phyloP scores from a whole-genome alignment of 2,888 invertebrate species.

The Zele albiditarsus region DNA sequence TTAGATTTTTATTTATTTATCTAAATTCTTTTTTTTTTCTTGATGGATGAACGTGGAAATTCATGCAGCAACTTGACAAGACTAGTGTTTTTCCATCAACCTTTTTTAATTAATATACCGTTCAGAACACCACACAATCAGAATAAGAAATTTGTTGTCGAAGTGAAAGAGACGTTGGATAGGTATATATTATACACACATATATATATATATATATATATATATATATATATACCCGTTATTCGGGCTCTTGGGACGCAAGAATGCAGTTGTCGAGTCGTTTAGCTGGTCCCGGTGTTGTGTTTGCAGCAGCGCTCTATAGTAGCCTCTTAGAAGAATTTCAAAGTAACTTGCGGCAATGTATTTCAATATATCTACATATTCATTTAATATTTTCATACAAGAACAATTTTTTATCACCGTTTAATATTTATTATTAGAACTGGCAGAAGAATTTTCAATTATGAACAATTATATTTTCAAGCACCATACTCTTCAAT shows the following conservation, averaged over 20 bases:
- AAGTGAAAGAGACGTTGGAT: conserved; percentile 1
- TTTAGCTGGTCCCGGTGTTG: conserved; percentile 10
- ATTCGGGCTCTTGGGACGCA: conserved; percentile 8
- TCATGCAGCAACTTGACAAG: neutral
- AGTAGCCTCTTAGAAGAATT: conserved; percentile 1
- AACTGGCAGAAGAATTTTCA: too few species aligned
- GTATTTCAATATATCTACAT: neutral
- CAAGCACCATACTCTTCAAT: too few species aligned
- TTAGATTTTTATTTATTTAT: neutral
- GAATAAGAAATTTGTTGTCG: neutral
- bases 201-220: neutral
- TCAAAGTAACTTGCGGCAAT: neutral
- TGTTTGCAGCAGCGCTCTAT: neutral
- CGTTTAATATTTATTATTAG: neutral
- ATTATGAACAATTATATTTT: too few species aligned
- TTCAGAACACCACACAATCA: neutral
- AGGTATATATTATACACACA: neutral
- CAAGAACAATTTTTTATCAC: neutral
- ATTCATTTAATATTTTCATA: neutral
- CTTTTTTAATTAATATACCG: conserved; percentile 4
- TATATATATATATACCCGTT: conserved; percentile 1
- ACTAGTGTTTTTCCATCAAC: neutral
- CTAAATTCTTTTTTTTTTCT: neutral
- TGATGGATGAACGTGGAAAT: neutral
- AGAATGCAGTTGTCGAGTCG: conserved; percentile 11